Percentiles rank a stretch among this genome's conserved stretches.
Evolutionary conservation across 2,113 vertebrate species (phyloP).

Genomic region (Saguinus imperator): DNA sequence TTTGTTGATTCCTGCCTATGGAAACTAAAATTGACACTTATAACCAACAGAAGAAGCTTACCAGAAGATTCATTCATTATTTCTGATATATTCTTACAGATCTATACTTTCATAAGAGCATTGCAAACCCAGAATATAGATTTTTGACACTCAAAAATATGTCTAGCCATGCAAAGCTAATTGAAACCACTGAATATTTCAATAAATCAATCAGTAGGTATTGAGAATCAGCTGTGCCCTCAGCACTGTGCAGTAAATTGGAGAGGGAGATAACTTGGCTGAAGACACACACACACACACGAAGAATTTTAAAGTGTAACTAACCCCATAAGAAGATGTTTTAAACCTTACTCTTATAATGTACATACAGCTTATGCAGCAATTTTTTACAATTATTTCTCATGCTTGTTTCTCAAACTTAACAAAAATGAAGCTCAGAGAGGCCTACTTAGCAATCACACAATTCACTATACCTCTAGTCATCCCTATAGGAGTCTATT

Average conservation of each 20-base stretch:
- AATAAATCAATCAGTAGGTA: neutral
- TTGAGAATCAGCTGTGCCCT: neutral
- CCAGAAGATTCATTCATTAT: neutral
- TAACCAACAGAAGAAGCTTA: neutral
- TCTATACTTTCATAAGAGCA: neutral
- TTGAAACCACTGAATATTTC: neutral
- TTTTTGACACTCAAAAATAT: conserved; percentile 52
- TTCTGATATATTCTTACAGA: conserved; percentile 19
- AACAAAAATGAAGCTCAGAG: neutral
- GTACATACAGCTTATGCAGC: neutral
- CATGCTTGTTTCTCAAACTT: neutral
- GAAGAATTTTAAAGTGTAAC: neutral
- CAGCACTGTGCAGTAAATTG: neutral
- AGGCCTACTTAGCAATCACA: neutral
- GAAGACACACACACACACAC: neutral
- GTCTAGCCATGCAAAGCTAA: conserved; percentile 1
- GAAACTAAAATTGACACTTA: neutral
- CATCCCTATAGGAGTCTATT: neutral
- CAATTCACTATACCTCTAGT: neutral
- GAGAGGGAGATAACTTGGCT: neutral
- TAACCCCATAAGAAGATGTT: neutral
- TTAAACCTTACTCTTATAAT: neutral
- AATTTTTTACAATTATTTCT: neutral
- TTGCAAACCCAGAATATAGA: neutral
- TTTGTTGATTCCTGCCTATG: neutral